phyloP scores from a whole-genome alignment of 2,113 vertebrate species.

The Eptesicus fuscus region DNA sequence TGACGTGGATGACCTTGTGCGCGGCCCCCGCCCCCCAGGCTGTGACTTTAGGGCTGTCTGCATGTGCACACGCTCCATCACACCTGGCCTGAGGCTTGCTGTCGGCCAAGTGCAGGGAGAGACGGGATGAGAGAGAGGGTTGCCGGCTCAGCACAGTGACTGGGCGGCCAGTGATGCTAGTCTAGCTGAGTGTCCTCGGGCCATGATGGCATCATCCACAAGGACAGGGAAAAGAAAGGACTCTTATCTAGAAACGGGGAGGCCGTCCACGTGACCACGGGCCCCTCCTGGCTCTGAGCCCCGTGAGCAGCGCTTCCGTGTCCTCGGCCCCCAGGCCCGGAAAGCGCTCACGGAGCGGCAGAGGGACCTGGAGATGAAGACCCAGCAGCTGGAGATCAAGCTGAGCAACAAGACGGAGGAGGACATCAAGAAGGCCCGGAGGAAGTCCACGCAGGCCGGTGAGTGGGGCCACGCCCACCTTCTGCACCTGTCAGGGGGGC shows the following conservation, averaged over 20 bases:
- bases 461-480: background rate
- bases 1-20: background rate
- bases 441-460: slow-evolving; percentile 99
- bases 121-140: rapidly evolving
- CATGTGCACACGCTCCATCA: rapidly evolving
- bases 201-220: background rate
- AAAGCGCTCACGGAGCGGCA: slow-evolving; percentile 94
- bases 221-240: no score
- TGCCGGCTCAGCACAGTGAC: background rate
- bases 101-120: background rate
- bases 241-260: background rate
- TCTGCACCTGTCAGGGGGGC: rapidly evolving
- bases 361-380: slow-evolving; percentile 97
- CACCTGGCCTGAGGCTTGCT: background rate
- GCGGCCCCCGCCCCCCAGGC: background rate
- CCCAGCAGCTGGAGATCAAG: slow-evolving; percentile 96
- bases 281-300: background rate
- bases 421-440: slow-evolving; percentile 96
- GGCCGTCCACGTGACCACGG: rapidly evolving
- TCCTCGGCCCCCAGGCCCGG: slow-evolving; percentile 84
- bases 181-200: background rate
- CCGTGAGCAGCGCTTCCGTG: background rate
- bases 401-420: slow-evolving; percentile 97
- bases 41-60: background rate
- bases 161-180: rapidly evolving